phyloP scores from a whole-genome alignment of 2,113 vertebrate genomes.

The Proterorhinus semilunaris region DNA sequence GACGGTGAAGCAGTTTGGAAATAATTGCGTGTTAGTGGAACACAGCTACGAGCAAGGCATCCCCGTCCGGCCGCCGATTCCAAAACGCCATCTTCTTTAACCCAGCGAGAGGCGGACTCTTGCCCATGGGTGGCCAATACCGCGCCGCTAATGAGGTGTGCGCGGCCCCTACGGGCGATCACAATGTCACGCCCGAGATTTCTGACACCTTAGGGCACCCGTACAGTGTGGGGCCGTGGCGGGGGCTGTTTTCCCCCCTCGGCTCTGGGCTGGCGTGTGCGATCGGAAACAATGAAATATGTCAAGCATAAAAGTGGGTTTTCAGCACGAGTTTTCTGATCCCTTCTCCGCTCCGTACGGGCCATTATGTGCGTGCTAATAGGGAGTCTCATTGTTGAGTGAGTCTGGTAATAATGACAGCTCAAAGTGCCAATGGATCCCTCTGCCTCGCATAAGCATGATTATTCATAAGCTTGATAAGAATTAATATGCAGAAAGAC shows the following conservation, averaged over 20 bases:
- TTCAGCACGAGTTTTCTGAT: constrained; percentile 60
- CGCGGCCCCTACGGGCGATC: constrained; percentile 48
- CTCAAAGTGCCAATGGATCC: constrained; percentile 69
- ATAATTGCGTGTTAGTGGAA: constrained; percentile 52
- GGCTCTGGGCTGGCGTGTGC: constrained; percentile 39
- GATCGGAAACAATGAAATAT: constrained; percentile 53
- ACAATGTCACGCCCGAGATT: constrained; percentile 57
- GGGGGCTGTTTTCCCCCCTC: too few species aligned
- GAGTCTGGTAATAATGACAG: constrained; percentile 73
- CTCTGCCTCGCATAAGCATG: constrained; percentile 57
- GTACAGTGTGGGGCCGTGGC: constrained; percentile 29
- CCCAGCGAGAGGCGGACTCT: constrained; percentile 53
- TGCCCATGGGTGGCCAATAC: constrained; percentile 64
- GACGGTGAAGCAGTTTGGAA: constrained; percentile 47
- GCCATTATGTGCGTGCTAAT: constrained; percentile 67
- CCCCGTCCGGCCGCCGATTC: constrained; percentile 39
- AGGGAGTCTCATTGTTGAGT: constrained; percentile 70
- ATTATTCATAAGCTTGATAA: constrained; percentile 70
- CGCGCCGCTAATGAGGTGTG: constrained; percentile 72
- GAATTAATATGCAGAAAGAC: constrained; percentile 68
- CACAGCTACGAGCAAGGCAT: constrained; percentile 47
- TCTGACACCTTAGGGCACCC: constrained; percentile 60
- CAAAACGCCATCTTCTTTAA: constrained; percentile 69
- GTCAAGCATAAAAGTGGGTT: constrained; percentile 55
- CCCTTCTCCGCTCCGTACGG: constrained; percentile 66